Evolutionary conservation across 2,797 vertebrate genomes (phyloP).

Genomic region (Oryzias dopingdopingensis): DNA sequence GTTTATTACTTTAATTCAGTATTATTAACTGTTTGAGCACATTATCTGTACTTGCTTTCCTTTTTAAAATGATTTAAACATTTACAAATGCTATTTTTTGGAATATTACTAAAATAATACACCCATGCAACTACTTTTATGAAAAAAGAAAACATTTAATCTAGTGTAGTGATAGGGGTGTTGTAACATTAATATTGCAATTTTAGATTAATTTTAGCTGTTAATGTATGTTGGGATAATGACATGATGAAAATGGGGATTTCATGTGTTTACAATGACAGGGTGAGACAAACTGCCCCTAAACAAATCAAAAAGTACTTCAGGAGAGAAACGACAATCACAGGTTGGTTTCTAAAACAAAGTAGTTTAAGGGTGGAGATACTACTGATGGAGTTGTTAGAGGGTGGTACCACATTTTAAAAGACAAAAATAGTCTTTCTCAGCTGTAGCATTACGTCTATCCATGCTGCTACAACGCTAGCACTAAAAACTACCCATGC

Average conservation of each 20-base stretch:
- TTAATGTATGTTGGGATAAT: conserved; percentile 11
- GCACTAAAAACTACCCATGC: conserved; percentile 57
- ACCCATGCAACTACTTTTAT: too few species aligned
- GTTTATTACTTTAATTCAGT: too few species aligned
- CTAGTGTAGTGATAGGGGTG: conserved; percentile 21
- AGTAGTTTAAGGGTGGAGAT: conserved; percentile 8
- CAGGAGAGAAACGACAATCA: conserved; percentile 9
- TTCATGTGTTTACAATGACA: conserved; percentile 16
- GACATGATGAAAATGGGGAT: conserved; percentile 30
- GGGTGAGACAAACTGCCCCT: conserved; percentile 1
- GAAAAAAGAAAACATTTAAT: conserved; percentile 13
- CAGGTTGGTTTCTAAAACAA: not conserved
- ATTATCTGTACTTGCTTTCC: too few species aligned
- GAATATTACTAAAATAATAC: too few species aligned
- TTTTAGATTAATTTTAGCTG: conserved; percentile 1
- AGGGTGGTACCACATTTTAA: conserved; percentile 66
- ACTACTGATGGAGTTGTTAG: conserved; percentile 67
- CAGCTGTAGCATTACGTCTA: conserved; percentile 62
- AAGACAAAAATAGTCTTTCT: conserved; percentile 14
- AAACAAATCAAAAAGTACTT: not conserved
- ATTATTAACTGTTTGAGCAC: too few species aligned
- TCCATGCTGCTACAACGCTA: conserved; percentile 65
- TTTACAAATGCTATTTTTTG: too few species aligned
- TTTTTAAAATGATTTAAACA: too few species aligned
- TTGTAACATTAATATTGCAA: conserved; percentile 11